Evolutionary conservation across 1,140 invertebrate genomes (phyloP).

Genomic region (Harlomillsia oculata): DNA sequence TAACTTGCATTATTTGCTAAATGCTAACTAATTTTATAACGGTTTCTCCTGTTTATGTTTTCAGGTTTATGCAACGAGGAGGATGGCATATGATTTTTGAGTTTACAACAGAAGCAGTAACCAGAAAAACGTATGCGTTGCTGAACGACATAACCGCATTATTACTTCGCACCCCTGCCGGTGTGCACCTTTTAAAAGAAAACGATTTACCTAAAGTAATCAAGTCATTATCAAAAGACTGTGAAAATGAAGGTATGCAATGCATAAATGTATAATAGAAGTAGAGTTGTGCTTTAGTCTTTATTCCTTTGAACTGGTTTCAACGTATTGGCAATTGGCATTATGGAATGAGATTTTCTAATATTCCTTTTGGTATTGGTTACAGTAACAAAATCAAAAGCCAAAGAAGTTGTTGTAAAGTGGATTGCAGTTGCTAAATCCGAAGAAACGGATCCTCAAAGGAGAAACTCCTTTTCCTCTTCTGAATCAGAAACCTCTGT

Average conservation of each 20-base stretch:
- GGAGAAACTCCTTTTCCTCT: too few relatives aligned
- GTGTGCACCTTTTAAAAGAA: constrained; percentile 75
- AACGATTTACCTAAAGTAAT: constrained; percentile 85
- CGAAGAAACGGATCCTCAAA: too few relatives aligned
- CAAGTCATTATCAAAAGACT: constrained; percentile 74
- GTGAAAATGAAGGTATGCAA: constrained; percentile 60
- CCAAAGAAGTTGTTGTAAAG: constrained; percentile 72
- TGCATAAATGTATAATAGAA: constrained; percentile 39
- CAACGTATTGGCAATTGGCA: neutral
- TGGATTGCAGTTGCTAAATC: constrained; percentile 76
- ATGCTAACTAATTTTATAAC: neutral
- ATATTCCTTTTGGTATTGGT: constrained; percentile 38
- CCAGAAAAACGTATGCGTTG: constrained; percentile 71
- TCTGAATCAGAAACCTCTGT: too few relatives aligned
- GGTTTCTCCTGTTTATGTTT: constrained; percentile 31
- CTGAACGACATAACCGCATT: constrained; percentile 75
- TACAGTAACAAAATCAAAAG: constrained; percentile 58
- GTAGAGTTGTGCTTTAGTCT: too few relatives aligned
- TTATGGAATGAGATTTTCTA: neutral
- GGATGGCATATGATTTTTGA: constrained; percentile 79
- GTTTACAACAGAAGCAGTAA: constrained; percentile 78
- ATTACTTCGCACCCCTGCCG: constrained; percentile 72
- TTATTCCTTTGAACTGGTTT: neutral
- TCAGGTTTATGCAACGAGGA: constrained; percentile 73
- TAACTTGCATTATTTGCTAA: neutral